Evolutionary conservation across 2,113 vertebrate species (phyloP), one percentile per base, ranked within the genome.

Genomic region (Castor canadensis): DNA sequence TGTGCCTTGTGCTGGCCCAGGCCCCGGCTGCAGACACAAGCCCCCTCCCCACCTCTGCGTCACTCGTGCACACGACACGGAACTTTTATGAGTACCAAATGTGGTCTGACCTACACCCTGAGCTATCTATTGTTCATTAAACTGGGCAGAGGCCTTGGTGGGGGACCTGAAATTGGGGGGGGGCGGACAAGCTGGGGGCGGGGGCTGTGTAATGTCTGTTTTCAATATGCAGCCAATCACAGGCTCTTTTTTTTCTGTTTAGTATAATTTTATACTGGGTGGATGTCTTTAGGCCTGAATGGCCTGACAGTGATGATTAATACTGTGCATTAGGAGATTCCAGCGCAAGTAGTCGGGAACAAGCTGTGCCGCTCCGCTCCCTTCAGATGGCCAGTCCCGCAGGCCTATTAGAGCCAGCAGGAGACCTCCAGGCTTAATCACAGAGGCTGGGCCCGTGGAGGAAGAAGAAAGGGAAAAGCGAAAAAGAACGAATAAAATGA

Each of bases 321-420:
- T 99, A 98, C 98, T 54, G 96, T 98, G 98, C 99, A 99, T 99
- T 99, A 98, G 98, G 98, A 98, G 99, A 99, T 98, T 99, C 99
- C 98, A 98, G 98, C 94, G 98, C 98, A 98, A 98, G 98, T 97
- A 97, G 97, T 97, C 97, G 97, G 98, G 97, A 93, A 93, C 98
- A 97, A 97, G 98, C 99, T 98, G 98, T 95, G 98, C 97, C 89
- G 96, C 98, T 96, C 98, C 96, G 98, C 98, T 98, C 98, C 98
- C 98, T 97, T 99, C 98, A 98, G 98, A 98, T 98, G 98, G 98
- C 98, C 97, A 96, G 93, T 97, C 95, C 98, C 87, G 94, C 98
- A 95, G 98, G 98, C 98, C 98, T 98, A 98, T 98, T 98, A 98
- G 98, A 98, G 98, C 98, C 98, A 98, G 98, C 98, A 94, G 99